Base-by-base conservation (phyloP, 2,113 vertebrate species). In the Sturnira hondurensis region DNA sequence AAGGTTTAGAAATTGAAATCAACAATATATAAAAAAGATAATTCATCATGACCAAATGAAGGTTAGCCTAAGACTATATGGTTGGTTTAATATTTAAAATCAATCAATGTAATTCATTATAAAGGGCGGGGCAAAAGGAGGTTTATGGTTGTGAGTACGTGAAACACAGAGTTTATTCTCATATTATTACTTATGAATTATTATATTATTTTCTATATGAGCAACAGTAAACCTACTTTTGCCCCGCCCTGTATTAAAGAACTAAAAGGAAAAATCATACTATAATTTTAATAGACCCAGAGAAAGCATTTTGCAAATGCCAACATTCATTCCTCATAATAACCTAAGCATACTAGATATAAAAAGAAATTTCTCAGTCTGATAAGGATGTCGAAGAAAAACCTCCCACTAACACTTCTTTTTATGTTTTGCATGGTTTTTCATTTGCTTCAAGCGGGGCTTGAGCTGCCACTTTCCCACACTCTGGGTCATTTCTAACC, bases 351-450 rank as follows among this genome's bases (percentile, higher is more conserved):
- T 22, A 61, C 13, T 61, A 61, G 47, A 19, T 86, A 45, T 68
- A 86, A 50, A 86, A 77, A 50, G 31, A 28, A 67, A 86, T 8
- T 87, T 70, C 50, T 50, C 61, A 86, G 12, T 58, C 38, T 86
- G 24, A 78, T 78, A 86, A 81, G n/a, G 3, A 33, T 81, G 28
- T 31, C 65, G 58, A 81, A 15, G 14, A 87, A 81, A 87, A 50
- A n/a, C 19, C 52, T 87, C 61, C 36, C n/a, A 41, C 26, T 24
- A 80, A 50, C 14, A 81, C 26, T 81, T 73, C 26, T 73, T 45
- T 45, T 16, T 98, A 98, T 91, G 96, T 98, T 97, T 96, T 98
- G 98, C 98, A 97, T 97, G 96, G 96, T 95, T 92, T 97, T 97
- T 97, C 96, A 97, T 97, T 97, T 94, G 96, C 95, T 97, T 96